Evolutionary conservation across 2,797 vertebrate species (phyloP), one percentile per base, ranked within the genome.

Genomic region (Typhlichthys eigenmanni): DNA sequence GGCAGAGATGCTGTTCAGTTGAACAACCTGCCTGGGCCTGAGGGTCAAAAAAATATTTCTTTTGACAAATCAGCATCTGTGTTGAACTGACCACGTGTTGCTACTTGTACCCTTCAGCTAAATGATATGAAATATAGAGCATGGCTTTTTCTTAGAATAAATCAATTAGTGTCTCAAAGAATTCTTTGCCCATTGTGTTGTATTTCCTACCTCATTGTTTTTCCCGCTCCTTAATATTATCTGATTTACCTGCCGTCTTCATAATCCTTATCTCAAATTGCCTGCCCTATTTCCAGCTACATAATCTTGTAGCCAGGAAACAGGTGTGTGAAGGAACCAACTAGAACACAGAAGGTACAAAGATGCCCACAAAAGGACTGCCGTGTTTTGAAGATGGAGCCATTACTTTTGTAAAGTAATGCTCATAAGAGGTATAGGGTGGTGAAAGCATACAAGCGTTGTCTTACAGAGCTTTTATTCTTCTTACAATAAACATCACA

Each of bases 181-280:
- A 51, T 52, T 60, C 1, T 46, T 14, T 19, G 58, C 65, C 53
- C 11, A 46, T 55, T 38, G 2, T 7, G 24, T 60, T 61, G 45
- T 11, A 24, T 48, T 29, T 29, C 55, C 46, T 19, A 10, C 19
- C 32, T 16, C 29, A 29, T 43, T 66, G 13, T 17, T 2, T 46
- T 48, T 59, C 55, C 4, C 14, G 7, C 14, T 34, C 55, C 57
- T 46, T 50, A 55, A 16, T 61, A 64, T 69, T 59, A 64, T 69
- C 53, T 43, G 68, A 55, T 78, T 64, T 38, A 55, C 55, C 51
- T 65, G 52, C 70, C 55, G 52, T 38, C 49, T 17, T 12, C 12
- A 9, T 56, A 43, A 46, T 29, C 61, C 63, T 76, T 70, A 74
- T 82, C 70, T 76, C 52, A 84, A 84, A 80, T 76, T 76, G 55